Conservation (phyloP, 1,140 invertebrate species). For the Ceratitis capitata region DNA sequence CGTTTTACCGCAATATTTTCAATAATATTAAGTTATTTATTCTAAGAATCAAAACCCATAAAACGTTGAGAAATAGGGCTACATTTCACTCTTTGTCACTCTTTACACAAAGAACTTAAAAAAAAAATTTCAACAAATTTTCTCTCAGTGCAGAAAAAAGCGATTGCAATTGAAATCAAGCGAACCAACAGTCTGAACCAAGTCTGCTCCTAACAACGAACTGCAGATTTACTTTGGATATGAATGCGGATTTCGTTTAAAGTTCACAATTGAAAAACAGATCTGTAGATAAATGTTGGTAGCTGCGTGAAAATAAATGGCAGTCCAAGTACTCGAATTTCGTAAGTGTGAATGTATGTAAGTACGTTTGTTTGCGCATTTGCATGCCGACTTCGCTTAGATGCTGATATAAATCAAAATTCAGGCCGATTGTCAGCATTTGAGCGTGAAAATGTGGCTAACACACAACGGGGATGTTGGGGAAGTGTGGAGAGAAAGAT, state of each 20-base stretch:
- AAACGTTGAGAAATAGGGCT: too few relatives aligned
- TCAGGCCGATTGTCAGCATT: neutral
- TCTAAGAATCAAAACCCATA: too few relatives aligned
- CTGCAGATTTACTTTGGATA: neutral
- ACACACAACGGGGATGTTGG: neutral
- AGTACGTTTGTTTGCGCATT: neutral
- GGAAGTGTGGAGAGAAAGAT: neutral
- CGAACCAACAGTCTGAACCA: too few relatives aligned
- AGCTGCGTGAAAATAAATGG: neutral
- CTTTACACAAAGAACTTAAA: neutral
- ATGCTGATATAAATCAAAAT: slow-evolving; percentile 2
- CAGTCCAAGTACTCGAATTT: neutral
- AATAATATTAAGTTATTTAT: too few relatives aligned
- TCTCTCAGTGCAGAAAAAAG: neutral
- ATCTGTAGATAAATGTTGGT: neutral
- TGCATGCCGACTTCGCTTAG: slow-evolving; percentile 17
- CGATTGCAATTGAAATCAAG: slow-evolving; percentile 9
- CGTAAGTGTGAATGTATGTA: neutral
- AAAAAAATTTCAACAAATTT: neutral
- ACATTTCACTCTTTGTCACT: too few relatives aligned
- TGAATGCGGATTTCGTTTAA: slow-evolving; percentile 16
- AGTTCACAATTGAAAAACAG: slow-evolving; percentile 25
- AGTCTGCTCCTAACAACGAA: neutral
- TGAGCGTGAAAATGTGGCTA: slow-evolving; percentile 20
- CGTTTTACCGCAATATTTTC: too few relatives aligned